Base-by-base conservation (phyloP, 1,140 invertebrate genomes). In the Drosophila neocordata region DNA sequence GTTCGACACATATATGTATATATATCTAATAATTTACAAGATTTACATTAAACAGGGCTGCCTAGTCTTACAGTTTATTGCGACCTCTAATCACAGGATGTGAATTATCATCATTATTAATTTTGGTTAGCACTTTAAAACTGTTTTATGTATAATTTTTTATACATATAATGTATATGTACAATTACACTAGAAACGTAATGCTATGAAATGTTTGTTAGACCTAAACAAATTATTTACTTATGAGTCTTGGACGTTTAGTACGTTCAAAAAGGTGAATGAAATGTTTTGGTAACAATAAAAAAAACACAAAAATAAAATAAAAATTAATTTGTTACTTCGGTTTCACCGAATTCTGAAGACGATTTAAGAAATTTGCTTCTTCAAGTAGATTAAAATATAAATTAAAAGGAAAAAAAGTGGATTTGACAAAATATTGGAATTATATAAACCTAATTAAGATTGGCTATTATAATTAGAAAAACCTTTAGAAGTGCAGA, bases 31-130 rank as follows among this genome's bases (percentile, higher is more conserved):
- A 73, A 70, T 81, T 81, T 87, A 84, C 82, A 84, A 8, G 70
- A 66, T 85, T 85, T 77, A 87, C 80, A 84, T 69, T 80, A 69
- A 66, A 84, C 69, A 64, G 59, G 63, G 63, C 77, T 77, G 65
- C 82, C 81, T 75, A 81, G 61, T 77, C 44, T 44, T 44, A 44
- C 41, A 18, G 13, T 44, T 44, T 6, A 5, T 13, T 41, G 41
- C 41, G 41, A 44, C 13, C 15, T 48, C 41, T 48, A 48, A 11
- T 18, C 15, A 48, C 41, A 44, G 13, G 41, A 24, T 24, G 41
- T 44, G 13, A 44, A 44, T 18, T 13, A 18, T 20, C 41, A 48
- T 20, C 41, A 18, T 48, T 18, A 20, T 20, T 20, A 48, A 12
- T 48, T 18, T 18, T 44, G 13, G 9, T 44, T 44, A 44, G 6